A percentile compares a stretch with the other conserved stretches of the same genome.
These are phyloP conservation scores for Polypedilum vanderplanki DNA, from an alignment of 1,140 invertebrate species.

Conservation along the genomic window DNA sequence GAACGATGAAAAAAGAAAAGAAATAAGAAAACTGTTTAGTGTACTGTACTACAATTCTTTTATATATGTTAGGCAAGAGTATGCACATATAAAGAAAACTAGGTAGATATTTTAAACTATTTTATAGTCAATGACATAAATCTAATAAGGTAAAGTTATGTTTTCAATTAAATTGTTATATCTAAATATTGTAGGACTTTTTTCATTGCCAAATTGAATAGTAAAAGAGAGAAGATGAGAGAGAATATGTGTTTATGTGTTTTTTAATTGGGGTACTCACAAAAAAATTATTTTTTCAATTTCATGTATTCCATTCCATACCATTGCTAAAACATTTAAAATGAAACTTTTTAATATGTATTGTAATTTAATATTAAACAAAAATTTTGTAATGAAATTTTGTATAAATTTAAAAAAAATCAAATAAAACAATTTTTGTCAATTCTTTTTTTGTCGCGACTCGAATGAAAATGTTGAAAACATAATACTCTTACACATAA, in stretches of 20 bases:
- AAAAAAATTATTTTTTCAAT: background rate
- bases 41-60: background rate
- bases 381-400: background rate
- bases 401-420: slow-evolving; percentile 20
- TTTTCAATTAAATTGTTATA: background rate
- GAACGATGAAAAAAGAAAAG: background rate
- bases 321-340: background rate
- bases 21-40: background rate
- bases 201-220: background rate
- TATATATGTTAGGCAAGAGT: too few relatives aligned
- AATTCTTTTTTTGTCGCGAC: slow-evolving; percentile 16
- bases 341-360: background rate
- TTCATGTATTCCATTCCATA: slow-evolving; percentile 24
- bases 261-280: background rate
- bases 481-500: background rate
- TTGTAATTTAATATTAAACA: slow-evolving; percentile 14
- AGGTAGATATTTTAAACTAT: background rate
- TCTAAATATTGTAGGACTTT: background rate
- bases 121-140: background rate
- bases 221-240: background rate
- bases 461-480: slow-evolving; percentile 7
- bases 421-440: background rate
- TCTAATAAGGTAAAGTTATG: background rate
- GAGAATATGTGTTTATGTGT: too few relatives aligned
- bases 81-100: background rate